Percentiles rank a stretch among this genome's conserved stretches.
phyloP scores from a whole-genome alignment of 2,888 invertebrate genomes.

The Trachelus troglodyta region DNA sequence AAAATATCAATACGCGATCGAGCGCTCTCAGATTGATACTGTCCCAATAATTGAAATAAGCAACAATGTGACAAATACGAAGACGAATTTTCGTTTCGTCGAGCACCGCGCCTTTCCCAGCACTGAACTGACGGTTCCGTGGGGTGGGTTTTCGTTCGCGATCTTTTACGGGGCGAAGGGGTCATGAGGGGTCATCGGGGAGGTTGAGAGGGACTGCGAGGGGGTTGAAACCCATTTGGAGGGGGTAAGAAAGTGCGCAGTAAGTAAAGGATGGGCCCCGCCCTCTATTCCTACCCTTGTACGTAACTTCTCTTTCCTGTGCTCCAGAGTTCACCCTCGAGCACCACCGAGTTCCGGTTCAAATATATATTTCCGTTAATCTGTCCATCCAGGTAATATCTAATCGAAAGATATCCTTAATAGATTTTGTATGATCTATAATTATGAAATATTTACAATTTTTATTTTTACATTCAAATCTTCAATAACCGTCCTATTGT shows the following conservation, averaged over 20 bases:
- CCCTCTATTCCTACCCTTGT: constrained; percentile 25
- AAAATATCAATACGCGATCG: not conserved
- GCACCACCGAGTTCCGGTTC: not conserved
- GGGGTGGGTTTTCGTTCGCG: constrained; percentile 12
- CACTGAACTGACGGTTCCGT: constrained; percentile 38
- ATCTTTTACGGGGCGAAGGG: not conserved
- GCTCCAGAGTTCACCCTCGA: not conserved
- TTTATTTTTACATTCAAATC: not conserved
- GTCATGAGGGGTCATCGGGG: constrained; percentile 1
- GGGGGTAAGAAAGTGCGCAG: constrained; percentile 59
- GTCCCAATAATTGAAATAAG: not conserved
- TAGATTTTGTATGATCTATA: not conserved
- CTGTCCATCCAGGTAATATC: not conserved
- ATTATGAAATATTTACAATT: not conserved
- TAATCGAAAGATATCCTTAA: not conserved
- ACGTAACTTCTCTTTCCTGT: not conserved
- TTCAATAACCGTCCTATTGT: not conserved
- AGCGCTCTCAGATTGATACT: not conserved
- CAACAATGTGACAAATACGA: not conserved
- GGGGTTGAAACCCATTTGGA: constrained; percentile 26
- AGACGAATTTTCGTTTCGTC: not conserved
- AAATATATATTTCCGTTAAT: not conserved
- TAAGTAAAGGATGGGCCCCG: constrained; percentile 51
- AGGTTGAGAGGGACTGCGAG: constrained; percentile 7
- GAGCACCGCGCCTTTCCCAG: constrained; percentile 44